Evolutionary conservation across 2,888 invertebrate species (phyloP).

Genomic region (Macrosiphum euphorbiae): DNA sequence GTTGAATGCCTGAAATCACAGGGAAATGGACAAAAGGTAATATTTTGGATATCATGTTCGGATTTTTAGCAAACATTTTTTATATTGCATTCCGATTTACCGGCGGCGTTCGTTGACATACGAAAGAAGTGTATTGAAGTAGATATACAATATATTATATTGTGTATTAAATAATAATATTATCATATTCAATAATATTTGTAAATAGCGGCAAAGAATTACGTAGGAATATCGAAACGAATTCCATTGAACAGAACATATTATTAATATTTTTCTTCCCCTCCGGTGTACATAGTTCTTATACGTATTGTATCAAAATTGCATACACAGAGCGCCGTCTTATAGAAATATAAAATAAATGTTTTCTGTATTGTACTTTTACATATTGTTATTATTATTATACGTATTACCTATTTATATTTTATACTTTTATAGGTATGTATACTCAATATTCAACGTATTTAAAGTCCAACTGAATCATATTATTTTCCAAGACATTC

Average conservation of each 20-base stretch:
- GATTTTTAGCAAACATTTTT: background rate
- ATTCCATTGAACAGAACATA: background rate
- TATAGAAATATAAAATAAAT: background rate
- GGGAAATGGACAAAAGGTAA: background rate
- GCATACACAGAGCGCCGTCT: background rate
- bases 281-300: background rate
- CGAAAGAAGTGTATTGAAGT: background rate
- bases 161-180: background rate
- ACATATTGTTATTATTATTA: background rate
- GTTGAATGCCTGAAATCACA: background rate
- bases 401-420: background rate
- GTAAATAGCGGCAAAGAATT: background rate
- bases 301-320: background rate
- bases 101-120: background rate
- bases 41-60: background rate
- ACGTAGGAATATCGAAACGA: background rate
- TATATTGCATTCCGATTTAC: background rate
- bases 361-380: background rate
- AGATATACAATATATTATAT: no score
- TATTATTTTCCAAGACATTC: background rate
- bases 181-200: conserved; percentile 1
- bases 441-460: background rate
- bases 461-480: background rate
- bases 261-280: background rate
- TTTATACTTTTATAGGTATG: background rate